Percentiles rank a stretch among this genome's conserved stretches.
phyloP scores from a whole-genome alignment of 64 coral and sea anemone genomes.

The Catalaphyllia jardinei region DNA sequence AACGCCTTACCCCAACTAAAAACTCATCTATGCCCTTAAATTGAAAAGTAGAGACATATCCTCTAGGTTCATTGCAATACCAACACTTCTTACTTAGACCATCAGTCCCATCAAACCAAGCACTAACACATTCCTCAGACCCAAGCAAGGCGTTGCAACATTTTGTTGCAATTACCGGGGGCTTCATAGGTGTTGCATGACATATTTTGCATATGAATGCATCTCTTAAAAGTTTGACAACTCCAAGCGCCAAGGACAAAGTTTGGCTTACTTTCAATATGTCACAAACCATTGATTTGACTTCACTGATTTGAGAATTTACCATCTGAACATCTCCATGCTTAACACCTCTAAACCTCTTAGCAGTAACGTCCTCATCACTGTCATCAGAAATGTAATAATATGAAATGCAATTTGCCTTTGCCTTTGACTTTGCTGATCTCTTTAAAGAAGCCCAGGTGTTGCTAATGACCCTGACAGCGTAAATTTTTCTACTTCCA shows the following conservation, averaged over 20 bases:
- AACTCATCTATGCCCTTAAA: conserved; percentile 65
- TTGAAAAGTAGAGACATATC: conserved; percentile 57
- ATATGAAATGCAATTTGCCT: not conserved
- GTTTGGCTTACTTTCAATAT: too few relatives aligned
- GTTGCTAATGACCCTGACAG: too few relatives aligned
- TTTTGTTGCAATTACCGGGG: conserved; percentile 31
- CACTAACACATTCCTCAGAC: conserved; percentile 32
- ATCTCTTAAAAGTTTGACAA: too few relatives aligned
- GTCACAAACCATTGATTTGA: too few relatives aligned
- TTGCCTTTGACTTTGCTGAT: too few relatives aligned
- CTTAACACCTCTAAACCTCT: conserved; percentile 39
- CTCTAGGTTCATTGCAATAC: conserved; percentile 57
- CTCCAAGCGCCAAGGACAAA: too few relatives aligned
- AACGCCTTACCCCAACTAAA: conserved; percentile 6
- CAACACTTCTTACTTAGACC: conserved; percentile 58
- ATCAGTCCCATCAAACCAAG: conserved; percentile 52
- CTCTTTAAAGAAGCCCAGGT: too few relatives aligned
- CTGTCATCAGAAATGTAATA: conserved; percentile 52
- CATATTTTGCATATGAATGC: conserved; percentile 51
- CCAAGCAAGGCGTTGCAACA: conserved; percentile 49
- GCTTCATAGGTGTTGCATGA: conserved; percentile 3
- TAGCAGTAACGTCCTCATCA: conserved; percentile 54
- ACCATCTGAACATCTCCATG: conserved; percentile 44
- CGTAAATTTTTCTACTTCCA: too few relatives aligned
- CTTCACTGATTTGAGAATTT: too few relatives aligned